Evolutionary conservation across 2,888 invertebrate species (phyloP).

Genomic region (Allophyes oxyacanthae): DNA sequence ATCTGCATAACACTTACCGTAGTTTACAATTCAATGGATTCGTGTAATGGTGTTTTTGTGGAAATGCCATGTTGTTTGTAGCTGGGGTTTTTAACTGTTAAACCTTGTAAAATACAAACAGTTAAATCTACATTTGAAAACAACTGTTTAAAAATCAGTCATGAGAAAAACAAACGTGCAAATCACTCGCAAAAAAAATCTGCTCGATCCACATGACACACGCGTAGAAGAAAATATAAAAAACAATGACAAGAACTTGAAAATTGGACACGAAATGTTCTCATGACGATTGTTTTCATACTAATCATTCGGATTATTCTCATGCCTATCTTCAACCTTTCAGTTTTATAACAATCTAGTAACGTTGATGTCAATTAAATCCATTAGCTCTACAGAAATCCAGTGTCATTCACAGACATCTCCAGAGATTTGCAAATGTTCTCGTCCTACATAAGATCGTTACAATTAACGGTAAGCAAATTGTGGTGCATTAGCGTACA

Average conservation of each 20-base stretch:
- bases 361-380: constrained; percentile 33
- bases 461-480: constrained; percentile 45
- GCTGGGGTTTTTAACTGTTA: too few species aligned
- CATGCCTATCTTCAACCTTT: background rate
- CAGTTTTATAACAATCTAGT: background rate
- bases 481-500: constrained; percentile 37
- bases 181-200: too few species aligned
- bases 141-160: too few species aligned
- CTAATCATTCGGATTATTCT: constrained; percentile 1
- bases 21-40: constrained; percentile 19
- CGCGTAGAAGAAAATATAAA: background rate
- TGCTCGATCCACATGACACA: too few species aligned
- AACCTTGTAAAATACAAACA: too few species aligned
- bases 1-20: constrained; percentile 1
- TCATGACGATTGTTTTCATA: constrained; percentile 16
- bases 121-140: too few species aligned
- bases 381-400: constrained; percentile 28
- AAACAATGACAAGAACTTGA: background rate
- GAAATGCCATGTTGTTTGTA: constrained; percentile 5
- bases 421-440: constrained; percentile 28
- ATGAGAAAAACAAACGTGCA: too few species aligned
- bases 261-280: constrained; percentile 12
- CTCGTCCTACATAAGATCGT: constrained; percentile 33
- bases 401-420: constrained; percentile 12
- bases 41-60: background rate